phyloP scores from a whole-genome alignment of 2,797 vertebrate species.

The Pangasius sanitwongsei region DNA sequence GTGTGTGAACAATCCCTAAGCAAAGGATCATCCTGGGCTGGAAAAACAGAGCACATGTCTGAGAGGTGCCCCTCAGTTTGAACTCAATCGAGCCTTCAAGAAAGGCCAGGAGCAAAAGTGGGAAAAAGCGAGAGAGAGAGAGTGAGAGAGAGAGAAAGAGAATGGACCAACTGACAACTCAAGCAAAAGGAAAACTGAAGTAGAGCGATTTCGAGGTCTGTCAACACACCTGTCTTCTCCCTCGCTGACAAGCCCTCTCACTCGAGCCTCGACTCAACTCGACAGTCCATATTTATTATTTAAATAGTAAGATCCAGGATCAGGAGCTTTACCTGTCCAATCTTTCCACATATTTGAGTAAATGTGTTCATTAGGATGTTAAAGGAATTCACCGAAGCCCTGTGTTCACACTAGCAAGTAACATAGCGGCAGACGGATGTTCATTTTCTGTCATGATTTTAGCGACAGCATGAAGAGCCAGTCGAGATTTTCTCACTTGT shows the following conservation, averaged over 20 bases:
- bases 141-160: neutral
- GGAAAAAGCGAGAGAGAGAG: neutral
- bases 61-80: slow-evolving; percentile 25
- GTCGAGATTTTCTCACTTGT: neutral
- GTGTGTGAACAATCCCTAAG: slow-evolving; percentile 35
- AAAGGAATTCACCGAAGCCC: neutral
- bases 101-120: neutral
- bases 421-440: neutral
- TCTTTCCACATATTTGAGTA: neutral
- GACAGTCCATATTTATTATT: slow-evolving; percentile 7
- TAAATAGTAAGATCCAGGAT: neutral
- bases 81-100: slow-evolving; percentile 17
- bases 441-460: neutral
- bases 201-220: slow-evolving; percentile 25
- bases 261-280: neutral
- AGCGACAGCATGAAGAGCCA: neutral
- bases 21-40: slow-evolving; percentile 35
- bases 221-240: slow-evolving; percentile 21
- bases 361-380: neutral
- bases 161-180: slow-evolving; percentile 38
- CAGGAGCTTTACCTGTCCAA: neutral
- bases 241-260: slow-evolving; percentile 8
- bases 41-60: slow-evolving; percentile 38
- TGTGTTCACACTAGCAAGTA: neutral
- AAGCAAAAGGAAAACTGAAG: slow-evolving; percentile 35